phyloP scores from a whole-genome alignment of 2,888 invertebrate species.

The Ochropacha duplaris region DNA sequence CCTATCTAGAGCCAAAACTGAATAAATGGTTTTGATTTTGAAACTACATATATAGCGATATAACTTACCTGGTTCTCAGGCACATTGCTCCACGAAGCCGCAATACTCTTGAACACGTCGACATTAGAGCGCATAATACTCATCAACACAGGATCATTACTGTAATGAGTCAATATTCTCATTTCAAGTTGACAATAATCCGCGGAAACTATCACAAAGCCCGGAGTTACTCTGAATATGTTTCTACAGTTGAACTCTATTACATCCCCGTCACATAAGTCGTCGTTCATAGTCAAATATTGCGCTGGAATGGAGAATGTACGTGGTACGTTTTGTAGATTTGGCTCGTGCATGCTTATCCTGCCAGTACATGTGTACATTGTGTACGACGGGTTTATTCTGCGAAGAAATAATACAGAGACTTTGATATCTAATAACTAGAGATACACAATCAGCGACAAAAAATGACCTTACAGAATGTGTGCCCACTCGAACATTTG shows the following conservation, averaged over 20 bases:
- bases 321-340: conserved; percentile 95
- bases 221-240: conserved; percentile 85
- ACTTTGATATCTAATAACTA: no score
- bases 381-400: conserved; percentile 87
- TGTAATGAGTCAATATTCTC: conserved; percentile 95
- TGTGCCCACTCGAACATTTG: no score
- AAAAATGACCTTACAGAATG: no score
- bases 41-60: background rate
- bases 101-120: conserved; percentile 94
- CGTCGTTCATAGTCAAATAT: conserved; percentile 43
- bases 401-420: conserved; percentile 46
- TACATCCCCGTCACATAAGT: conserved; percentile 40
- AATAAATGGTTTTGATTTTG: no score
- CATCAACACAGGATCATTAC: conserved; percentile 87
- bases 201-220: conserved; percentile 90
- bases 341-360: conserved; percentile 96
- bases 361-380: conserved; percentile 90
- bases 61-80: conserved; percentile 81
- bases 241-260: conserved; percentile 86
- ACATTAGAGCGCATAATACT: conserved; percentile 85
- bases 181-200: conserved; percentile 99
- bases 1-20: no score
- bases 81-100: conserved; percentile 91
- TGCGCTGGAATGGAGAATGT: conserved; percentile 86
- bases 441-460: no score